Evolutionary conservation across 2,797 vertebrate genomes (phyloP).

Genomic region (Myoxocephalus aenaeus): DNA sequence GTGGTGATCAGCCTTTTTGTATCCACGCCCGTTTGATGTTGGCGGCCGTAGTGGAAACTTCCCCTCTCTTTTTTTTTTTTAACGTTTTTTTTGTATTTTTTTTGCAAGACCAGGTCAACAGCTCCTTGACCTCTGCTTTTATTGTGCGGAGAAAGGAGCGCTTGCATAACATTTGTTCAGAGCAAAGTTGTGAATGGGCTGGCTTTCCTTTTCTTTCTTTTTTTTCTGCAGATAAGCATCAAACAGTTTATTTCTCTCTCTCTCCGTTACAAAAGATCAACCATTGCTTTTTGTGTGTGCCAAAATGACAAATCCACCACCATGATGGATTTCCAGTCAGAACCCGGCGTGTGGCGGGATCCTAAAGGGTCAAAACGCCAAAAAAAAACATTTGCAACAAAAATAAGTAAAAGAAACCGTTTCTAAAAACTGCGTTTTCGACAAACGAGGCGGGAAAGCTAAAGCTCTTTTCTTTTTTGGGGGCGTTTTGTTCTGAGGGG

Average conservation of each 20-base stretch:
- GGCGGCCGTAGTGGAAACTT: conserved; percentile 45
- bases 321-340: conserved; percentile 27
- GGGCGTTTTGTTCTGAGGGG: too few relatives aligned
- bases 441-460: too few relatives aligned
- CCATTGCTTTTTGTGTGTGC: neutral
- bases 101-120: conserved; percentile 46
- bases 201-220: neutral
- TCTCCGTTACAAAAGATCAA: conserved; percentile 43
- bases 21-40: conserved; percentile 37
- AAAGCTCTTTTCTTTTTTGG: too few relatives aligned
- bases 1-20: too few relatives aligned
- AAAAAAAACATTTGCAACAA: conserved; percentile 35
- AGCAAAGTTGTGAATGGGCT: conserved; percentile 22
- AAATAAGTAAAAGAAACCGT: neutral
- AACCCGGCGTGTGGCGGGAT: neutral
- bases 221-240: conserved; percentile 56
- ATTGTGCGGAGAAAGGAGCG: conserved; percentile 34
- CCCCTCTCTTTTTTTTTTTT: neutral
- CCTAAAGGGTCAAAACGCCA: conserved; percentile 11
- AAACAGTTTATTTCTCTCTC: conserved; percentile 33
- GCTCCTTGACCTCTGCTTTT: conserved; percentile 62
- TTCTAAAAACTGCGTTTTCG: neutral
- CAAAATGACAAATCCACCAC: conserved; percentile 29
- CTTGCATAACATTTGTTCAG: conserved; percentile 54
- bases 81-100: neutral